A percentile compares a stretch with the other conserved stretches of the same genome.
Evolutionary conservation across 30 jellyfish, hydroid and myxozoan genomes (phyloP).

Genomic region (Aurelia sp.): DNA sequence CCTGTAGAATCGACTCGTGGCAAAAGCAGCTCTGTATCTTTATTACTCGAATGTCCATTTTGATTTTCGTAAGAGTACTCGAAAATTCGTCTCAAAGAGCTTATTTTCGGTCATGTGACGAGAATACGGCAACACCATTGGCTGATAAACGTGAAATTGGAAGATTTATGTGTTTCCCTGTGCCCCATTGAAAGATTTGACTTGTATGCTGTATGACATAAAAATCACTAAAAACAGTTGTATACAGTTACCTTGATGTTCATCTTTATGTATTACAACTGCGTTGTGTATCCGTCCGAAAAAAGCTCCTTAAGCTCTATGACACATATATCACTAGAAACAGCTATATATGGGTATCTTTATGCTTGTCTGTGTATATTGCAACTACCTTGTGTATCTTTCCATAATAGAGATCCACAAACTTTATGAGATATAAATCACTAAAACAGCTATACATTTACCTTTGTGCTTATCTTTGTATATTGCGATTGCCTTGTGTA

Average conservation of each 20-base stretch:
- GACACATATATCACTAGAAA: slow-evolving; percentile 71
- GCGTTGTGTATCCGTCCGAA: slow-evolving; percentile 56
- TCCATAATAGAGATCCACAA: slow-evolving; percentile 70
- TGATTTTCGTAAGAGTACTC: too few relatives aligned
- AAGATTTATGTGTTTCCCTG: too few relatives aligned
- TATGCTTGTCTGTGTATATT: slow-evolving; percentile 43
- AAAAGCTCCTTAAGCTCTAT: slow-evolving; percentile 62
- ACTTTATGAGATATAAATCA: slow-evolving; percentile 68
- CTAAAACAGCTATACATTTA: slow-evolving; percentile 13
- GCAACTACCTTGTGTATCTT: slow-evolving; percentile 41
- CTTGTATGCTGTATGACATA: too few relatives aligned
- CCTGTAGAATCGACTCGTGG: too few relatives aligned
- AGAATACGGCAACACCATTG: too few relatives aligned
- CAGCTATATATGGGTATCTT: neutral
- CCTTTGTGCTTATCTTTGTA: slow-evolving; percentile 49
- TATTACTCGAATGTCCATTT: too few relatives aligned
- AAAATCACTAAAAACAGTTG: too few relatives aligned
- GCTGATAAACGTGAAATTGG: too few relatives aligned
- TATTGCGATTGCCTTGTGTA: slow-evolving; percentile 42
- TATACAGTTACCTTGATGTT: slow-evolving; percentile 7
- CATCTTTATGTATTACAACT: slow-evolving; percentile 32
- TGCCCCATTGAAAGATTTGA: too few relatives aligned
- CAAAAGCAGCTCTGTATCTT: too few relatives aligned
- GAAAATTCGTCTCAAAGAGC: too few relatives aligned
- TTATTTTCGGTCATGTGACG: too few relatives aligned